Evolutionary conservation across 1,140 invertebrate species (phyloP), one percentile per base, ranked within the genome.

Genomic region (Drosophila sturtevanti): DNA sequence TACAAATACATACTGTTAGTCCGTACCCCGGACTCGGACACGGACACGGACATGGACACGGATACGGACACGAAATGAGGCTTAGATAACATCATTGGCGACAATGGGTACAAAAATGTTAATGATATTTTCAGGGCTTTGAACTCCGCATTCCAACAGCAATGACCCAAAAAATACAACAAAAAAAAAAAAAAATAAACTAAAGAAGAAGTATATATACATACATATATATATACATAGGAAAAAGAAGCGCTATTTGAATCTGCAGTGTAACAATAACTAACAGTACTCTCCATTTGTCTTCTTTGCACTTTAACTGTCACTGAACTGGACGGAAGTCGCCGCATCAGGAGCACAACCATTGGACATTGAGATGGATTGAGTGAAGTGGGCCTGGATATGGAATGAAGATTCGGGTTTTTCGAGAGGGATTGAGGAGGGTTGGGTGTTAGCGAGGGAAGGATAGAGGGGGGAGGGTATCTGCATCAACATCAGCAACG

Each of bases 61-160:
- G 41, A 55, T 12, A 55, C 27, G 54, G 22, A 55, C 54, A 55
- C 54, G 27, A 55, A 27, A 27, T 24, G 54, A 55, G 24, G 14
- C 54, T 55, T 55, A 48, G 41, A 48, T 48, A 48, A 48, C 41
- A 48, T 48, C 41, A 48, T 21, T 48, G 41, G 41, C 41, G 41
- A 48, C 41, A 48, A 48, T 48, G 41, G 41, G 41, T 48, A 48
- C 41, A 48, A 48, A 48, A 48, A 48, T 48, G 41, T 48, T 48
- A 48, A 48, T 48, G 41, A 48, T 48, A 48, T 48, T 48, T 48
- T 48, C 9, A 48, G 41, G 41, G 41, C 41, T 48, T 48, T 48
- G 41, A 48, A 48, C 41, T 48, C 41, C 10, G 41, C 41, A 48
- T 48, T 48, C 41, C 18, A 48, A 18, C 41, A 48, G 18, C 41